Conservation (phyloP, 2,797 vertebrate species). For the Somateria mollissima region DNA sequence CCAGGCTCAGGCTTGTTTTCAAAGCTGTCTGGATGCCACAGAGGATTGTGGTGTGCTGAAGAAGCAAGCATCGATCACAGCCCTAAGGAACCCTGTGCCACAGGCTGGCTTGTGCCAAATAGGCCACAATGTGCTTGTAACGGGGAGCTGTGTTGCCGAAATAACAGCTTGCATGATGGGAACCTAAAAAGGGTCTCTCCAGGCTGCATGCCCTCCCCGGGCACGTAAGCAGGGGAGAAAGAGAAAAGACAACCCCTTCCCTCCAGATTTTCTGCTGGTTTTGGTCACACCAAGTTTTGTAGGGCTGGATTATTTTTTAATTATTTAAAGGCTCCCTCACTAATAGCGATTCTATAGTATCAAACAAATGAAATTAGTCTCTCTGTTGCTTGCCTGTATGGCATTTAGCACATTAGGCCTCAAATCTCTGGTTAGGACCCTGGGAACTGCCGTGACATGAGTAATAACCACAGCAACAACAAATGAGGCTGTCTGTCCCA, state of each 20-base stretch:
- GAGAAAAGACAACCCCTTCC: not conserved
- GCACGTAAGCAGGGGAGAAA: not conserved
- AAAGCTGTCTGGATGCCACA: not conserved
- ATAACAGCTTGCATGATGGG: fast-evolving
- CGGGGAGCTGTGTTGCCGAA: not conserved
- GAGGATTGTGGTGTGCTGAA: fast-evolving
- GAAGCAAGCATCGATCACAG: not conserved
- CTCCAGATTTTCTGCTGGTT: not conserved
- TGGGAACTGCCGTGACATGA: fast-evolving
- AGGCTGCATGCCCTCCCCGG: not conserved
- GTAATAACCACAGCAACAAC: not conserved
- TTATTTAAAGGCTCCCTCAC: not conserved
- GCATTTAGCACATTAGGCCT: not conserved
- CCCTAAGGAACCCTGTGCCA: not conserved
- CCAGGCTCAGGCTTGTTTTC: not conserved
- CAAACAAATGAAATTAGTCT: not conserved
- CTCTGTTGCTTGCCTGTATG: not conserved
- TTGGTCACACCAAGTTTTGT: not conserved
- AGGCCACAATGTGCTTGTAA: fast-evolving
- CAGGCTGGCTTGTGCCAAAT: not conserved
- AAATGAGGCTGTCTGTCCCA: not conserved
- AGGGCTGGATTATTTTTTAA: not conserved
- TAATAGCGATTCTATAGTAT: not conserved
- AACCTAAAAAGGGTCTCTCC: not conserved
- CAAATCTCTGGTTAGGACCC: not conserved